Evolutionary conservation across 2,888 invertebrate genomes (phyloP), one percentile per base, ranked within the genome.

Genomic region (Dryadula phaetusa): DNA sequence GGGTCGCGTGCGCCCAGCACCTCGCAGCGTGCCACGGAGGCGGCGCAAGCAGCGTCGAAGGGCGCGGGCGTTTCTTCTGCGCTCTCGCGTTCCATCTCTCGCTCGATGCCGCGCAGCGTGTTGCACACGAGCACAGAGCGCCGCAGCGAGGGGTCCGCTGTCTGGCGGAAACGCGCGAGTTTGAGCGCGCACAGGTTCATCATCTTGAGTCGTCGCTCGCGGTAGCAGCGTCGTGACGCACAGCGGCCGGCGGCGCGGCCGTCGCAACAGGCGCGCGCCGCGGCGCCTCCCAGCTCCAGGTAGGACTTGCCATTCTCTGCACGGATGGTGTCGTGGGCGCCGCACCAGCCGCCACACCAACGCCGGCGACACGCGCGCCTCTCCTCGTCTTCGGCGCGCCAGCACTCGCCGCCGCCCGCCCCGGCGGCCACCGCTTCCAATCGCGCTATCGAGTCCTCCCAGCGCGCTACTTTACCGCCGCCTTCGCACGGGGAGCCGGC

Each of bases 71-170:
- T 89, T 82, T 94, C 94, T 74, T 94, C 92, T 62, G 82, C 93
- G 77, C 83, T 93, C 84, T 95, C 95, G 68, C 94, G 91, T 85
- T 97, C 97, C 94, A 98, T 96, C 90, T 98, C 98, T 65, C 96
- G 94, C 88, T 98, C 98, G 81, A 98, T 96, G 84, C 96, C 95
- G 83, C 98, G 95, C 74, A 98, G 86, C 66, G 98, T 98, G 89
- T 98, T 98, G 93, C 98, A 98, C 80, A 98, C 98, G 71, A 98
- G 95, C 82, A 98, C 98, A 56, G 98, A 98, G 72, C 98, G 95
- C 78, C 97, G 95, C 69, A 98, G 93, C 70, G 97, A 97, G 49
- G 98, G 98, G 85, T 98, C 98, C 65, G 97, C 96, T 75, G 96
- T 96, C 86, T 98, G 97, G 64, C 97, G 95, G 80, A 97, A 96